Base-by-base conservation (phyloP, 2,888 invertebrate species). In the Sinotaia quadrata region DNA sequence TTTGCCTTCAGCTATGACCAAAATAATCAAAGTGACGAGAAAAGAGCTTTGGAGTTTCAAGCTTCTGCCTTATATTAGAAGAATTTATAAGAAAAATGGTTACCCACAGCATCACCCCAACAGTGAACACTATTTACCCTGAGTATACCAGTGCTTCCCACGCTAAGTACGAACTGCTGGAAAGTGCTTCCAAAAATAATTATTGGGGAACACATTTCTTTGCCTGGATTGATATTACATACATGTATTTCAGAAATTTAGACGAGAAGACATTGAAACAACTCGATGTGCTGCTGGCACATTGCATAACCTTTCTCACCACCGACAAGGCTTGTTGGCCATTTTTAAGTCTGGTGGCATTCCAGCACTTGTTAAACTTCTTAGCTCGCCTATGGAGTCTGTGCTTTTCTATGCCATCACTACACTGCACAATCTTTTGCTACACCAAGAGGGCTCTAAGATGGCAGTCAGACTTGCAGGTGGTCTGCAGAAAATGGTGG, bases 291-390 rank as follows among this genome's bases (percentile, higher is more conserved):
- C 97, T 12, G 98, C 98, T 2, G 98, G 98, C 36, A 98, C 98
- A 36, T 90, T 99, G 82, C 98, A 98, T 89, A 98, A 99, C 89
- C 93, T 99, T 86, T 98, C 98, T 2, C 98, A 98, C 87, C 97
- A 98, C 89, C 92, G 96, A 74, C 97, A 98, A 91, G 99, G 99
- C 82, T 90, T 98, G 27, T 91, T 98, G 80, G 97, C 98, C 61
- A 98, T 99, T 83, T 99, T 99, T 90, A 97, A 98, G 90, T 97
- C 97, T 81, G 98, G 98, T 18, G 98, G 99, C 21, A 98, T 99
- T 76, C 97, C 98, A 2, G 98, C 98, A 57, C 91, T 99, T 71
- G 98, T 99, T 34, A 97, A 98, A 88, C 91, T 99, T 10, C 91
- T 99, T 12, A 95, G 96, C 84, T 98, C 97, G 4, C 96, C 97